phyloP scores from a whole-genome alignment of 2,797 vertebrate genomes.

The Peromyscus aztecus region DNA sequence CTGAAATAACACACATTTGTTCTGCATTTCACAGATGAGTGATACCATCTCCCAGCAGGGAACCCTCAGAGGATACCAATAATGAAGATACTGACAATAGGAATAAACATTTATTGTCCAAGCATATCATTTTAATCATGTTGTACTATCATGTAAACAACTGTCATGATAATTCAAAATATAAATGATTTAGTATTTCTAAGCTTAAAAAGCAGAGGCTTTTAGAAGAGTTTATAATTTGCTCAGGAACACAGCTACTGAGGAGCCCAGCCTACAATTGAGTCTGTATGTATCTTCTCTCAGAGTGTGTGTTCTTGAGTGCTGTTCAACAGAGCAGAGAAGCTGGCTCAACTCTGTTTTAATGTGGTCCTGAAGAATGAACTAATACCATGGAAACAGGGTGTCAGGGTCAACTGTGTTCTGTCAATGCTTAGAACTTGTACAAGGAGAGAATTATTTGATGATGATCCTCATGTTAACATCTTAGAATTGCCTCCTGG shows the following conservation, averaged over 20 bases:
- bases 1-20: background rate
- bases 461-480: background rate
- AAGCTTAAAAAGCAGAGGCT: background rate
- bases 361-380: background rate
- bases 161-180: background rate
- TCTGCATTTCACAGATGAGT: background rate
- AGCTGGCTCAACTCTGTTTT: background rate
- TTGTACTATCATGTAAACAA: background rate
- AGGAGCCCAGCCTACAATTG: background rate
- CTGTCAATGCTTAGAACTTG: background rate
- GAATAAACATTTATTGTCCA: background rate
- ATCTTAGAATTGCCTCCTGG: background rate
- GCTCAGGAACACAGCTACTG: background rate
- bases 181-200: background rate
- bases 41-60: background rate
- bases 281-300: background rate
- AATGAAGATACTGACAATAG: background rate
- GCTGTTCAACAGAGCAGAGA: background rate
- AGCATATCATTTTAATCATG: background rate
- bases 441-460: background rate
- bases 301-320: conserved; percentile 7
- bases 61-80: background rate
- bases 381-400: background rate
- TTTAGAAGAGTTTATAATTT: background rate
- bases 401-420: background rate